A percentile compares a stretch with the other conserved stretches of the same genome.
Evolutionary conservation across 2,888 invertebrate species (phyloP).

Genomic region (Eucriotettix oculatus): DNA sequence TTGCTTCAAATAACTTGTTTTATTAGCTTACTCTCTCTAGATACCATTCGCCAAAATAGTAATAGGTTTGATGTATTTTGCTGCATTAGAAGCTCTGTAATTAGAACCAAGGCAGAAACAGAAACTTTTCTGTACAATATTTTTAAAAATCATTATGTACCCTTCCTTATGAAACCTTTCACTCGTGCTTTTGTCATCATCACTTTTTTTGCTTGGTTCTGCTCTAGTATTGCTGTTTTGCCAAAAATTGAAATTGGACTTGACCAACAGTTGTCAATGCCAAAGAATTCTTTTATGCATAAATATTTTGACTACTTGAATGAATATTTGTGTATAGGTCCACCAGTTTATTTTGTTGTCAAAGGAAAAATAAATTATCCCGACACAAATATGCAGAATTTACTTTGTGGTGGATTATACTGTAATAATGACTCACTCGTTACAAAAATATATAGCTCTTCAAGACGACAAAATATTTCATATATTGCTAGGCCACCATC

Average conservation of each 20-base stretch:
- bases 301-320: conserved; percentile 64
- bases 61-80: conserved; percentile 63
- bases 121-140: conserved; percentile 70
- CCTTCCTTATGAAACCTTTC: conserved; percentile 60
- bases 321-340: conserved; percentile 73
- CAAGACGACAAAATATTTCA: conserved; percentile 30
- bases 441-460: conserved; percentile 43
- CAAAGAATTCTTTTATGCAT: conserved; percentile 87
- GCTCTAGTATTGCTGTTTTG: conserved; percentile 73
- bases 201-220: conserved; percentile 80
- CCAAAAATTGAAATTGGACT: conserved; percentile 84
- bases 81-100: conserved; percentile 55
- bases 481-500: conserved; percentile 75
- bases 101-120: conserved; percentile 35
- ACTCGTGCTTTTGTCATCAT: conserved; percentile 61
- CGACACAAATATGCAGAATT: conserved; percentile 51
- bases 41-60: conserved; percentile 59
- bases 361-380: conserved; percentile 54
- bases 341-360: conserved; percentile 86
- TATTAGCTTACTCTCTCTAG: conserved; percentile 70
- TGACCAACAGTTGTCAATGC: conserved; percentile 93
- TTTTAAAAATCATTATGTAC: conserved; percentile 75
- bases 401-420: conserved; percentile 61
- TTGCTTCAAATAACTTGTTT: conserved; percentile 92
- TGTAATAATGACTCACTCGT: conserved; percentile 61